phyloP scores from a whole-genome alignment of 2,888 invertebrate genomes.

The Agrochola macilenta region DNA sequence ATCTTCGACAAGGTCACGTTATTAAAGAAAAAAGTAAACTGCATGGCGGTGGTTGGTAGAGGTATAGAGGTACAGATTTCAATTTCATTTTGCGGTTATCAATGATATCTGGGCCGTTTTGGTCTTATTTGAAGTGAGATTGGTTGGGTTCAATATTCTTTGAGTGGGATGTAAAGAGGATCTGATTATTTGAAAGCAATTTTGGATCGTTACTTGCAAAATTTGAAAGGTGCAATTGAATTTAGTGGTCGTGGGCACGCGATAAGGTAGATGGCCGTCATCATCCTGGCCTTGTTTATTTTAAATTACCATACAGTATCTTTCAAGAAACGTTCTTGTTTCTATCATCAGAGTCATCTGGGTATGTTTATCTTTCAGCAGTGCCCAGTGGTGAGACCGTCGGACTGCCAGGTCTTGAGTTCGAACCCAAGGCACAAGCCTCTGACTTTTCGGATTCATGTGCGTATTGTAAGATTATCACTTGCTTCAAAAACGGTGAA shows the following conservation, averaged over 20 bases:
- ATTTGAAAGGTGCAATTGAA: background rate
- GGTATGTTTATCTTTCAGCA: background rate
- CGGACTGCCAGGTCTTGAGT: too few relatives aligned
- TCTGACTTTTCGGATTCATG: too few relatives aligned
- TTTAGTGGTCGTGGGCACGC: background rate
- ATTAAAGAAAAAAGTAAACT: slow-evolving; percentile 56
- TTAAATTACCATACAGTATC: background rate
- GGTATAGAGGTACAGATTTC: slow-evolving; percentile 51
- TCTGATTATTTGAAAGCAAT: slow-evolving; percentile 27
- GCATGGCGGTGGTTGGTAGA: slow-evolving; percentile 60
- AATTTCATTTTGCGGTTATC: slow-evolving; percentile 66
- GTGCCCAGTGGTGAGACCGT: too few relatives aligned
- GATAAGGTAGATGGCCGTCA: background rate
- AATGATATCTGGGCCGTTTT: slow-evolving; percentile 23
- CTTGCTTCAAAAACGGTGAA: too few relatives aligned
- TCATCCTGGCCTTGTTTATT: background rate
- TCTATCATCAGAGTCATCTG: background rate
- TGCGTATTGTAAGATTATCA: too few relatives aligned
- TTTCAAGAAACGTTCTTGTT: background rate
- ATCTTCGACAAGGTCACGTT: slow-evolving; percentile 64
- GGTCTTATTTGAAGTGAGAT: slow-evolving; percentile 21
- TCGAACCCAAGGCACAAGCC: too few relatives aligned
- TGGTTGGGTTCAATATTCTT: slow-evolving; percentile 27
- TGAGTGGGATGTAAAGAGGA: background rate
- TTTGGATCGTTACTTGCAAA: slow-evolving; percentile 34